Base-by-base conservation (phyloP, 2,113 vertebrate genomes). In the Corvus moneduloides region DNA sequence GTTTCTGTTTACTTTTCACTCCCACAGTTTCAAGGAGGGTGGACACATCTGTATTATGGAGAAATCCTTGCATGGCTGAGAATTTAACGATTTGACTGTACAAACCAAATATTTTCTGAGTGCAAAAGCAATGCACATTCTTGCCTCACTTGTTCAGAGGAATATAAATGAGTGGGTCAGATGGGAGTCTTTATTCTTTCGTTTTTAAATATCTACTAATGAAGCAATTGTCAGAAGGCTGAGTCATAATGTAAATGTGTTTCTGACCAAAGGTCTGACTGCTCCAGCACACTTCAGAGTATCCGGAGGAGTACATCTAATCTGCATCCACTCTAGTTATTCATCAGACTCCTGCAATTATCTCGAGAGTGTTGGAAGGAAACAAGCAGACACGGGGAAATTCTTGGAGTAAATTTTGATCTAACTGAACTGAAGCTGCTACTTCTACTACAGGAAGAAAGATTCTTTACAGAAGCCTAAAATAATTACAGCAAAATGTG, bases 261-360 rank as follows among this genome's bases (percentile, higher is more conserved):
- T 87, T 72, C 77, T 87, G 80, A 72, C 69, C 69, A 67, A 67
- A 67, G 66, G 77, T 87, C 84, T 95, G 81, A 15, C 44, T 75
- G 14, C 68, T 78, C 35, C 48, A 68, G 66, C 63, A 64, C 69
- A 64, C 35, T 84, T 74, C 73, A 84, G 77, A 81, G 43, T 39
- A 93, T 33, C 77, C 54, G 49, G 87, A 90, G 41, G 74, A 89
- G 35, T 64, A 30, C 33, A 43, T 46, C 59, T 21, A 56, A 80
- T 54, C 43, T 96, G 52, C 43, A 67, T 24, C 74, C 75, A 64
- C 72, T 85, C 62, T 2, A 76, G 59, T 44, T 75, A 91, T 62
- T 72, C 85, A 74, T 44, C 55, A 84, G 68, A 41, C 51, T 84
- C 69, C 81, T 80, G 51, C 43, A 89, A 80, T 74, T 93, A 82